These are phyloP conservation scores for Neodiprion pinetum DNA, from an alignment of 1,140 invertebrate species.

Conservation along the genomic window DNA sequence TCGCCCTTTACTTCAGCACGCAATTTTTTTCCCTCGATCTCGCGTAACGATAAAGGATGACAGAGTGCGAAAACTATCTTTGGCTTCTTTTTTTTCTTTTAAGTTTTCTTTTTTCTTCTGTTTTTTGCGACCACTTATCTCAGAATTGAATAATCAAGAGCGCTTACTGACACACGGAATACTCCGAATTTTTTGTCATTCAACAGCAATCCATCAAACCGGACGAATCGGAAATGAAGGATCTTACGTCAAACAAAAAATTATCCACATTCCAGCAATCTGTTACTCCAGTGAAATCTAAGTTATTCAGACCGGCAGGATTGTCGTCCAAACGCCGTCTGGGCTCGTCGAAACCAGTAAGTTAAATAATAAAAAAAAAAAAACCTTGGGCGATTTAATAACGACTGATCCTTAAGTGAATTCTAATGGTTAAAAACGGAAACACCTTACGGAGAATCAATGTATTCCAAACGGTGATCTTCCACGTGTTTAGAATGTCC, in stretches of 20 bases:
- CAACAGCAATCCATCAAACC: neutral
- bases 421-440: too few species aligned
- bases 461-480: too few species aligned
- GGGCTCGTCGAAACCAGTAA: too few species aligned
- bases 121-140: constrained; percentile 9
- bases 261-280: neutral
- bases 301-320: neutral
- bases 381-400: too few species aligned
- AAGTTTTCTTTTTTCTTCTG: neutral
- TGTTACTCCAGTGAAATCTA: neutral
- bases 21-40: too few species aligned
- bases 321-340: neutral
- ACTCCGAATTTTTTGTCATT: neutral
- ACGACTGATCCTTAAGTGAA: too few species aligned
- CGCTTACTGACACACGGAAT: constrained; percentile 7
- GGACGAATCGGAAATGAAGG: neutral
- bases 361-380: too few species aligned
- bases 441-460: too few species aligned
- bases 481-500: too few species aligned
- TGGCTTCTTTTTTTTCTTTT: neutral
- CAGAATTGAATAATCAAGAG: neutral
- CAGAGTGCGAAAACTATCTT: too few species aligned
- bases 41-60: too few species aligned
- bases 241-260: neutral
- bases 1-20: too few species aligned